These are phyloP conservation scores for Chorisops tibialis DNA, from an alignment of 2,888 invertebrate species.

Conservation along the genomic window DNA sequence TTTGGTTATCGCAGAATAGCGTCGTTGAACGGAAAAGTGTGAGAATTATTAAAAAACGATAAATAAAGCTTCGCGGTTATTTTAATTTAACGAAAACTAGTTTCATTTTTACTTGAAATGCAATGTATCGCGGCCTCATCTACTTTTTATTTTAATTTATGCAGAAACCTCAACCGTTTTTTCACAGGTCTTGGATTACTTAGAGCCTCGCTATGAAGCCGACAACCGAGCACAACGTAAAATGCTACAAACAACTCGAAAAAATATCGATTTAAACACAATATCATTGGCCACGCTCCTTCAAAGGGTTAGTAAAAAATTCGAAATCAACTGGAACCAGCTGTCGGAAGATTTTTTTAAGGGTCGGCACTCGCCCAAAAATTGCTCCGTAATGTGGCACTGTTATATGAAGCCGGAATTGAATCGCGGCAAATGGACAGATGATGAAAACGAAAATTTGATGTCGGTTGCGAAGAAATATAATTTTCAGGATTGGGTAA, in stretches of 20 bases:
- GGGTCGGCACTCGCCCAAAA: slow-evolving; percentile 59
- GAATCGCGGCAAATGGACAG: slow-evolving; percentile 59
- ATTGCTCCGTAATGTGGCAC: slow-evolving; percentile 70
- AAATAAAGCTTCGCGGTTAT: no score
- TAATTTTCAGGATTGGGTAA: slow-evolving; percentile 63
- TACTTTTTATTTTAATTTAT: no score
- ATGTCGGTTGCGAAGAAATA: slow-evolving; percentile 48
- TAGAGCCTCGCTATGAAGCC: slow-evolving; percentile 24
- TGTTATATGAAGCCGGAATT: slow-evolving; percentile 66
- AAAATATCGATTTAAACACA: slow-evolving; percentile 32
- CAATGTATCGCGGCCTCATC: no score
- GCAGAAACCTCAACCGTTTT: neutral
- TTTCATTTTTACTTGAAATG: no score
- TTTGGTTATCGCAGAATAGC: no score
- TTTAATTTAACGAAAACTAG: no score
- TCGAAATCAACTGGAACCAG: slow-evolving; percentile 47
- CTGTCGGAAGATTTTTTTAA: slow-evolving; percentile 48
- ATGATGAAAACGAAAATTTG: slow-evolving; percentile 54
- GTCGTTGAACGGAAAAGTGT: no score
- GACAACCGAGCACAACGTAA: slow-evolving; percentile 34
- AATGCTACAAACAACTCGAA: slow-evolving; percentile 2
- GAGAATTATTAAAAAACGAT: no score
- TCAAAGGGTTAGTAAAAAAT: slow-evolving; percentile 35
- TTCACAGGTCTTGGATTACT: slow-evolving; percentile 37
- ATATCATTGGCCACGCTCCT: slow-evolving; percentile 36